phyloP scores from a whole-genome alignment of 30 jellyfish, hydroid and myxozoan species.

The Aurelia aurita complex sp. Pacific region DNA sequence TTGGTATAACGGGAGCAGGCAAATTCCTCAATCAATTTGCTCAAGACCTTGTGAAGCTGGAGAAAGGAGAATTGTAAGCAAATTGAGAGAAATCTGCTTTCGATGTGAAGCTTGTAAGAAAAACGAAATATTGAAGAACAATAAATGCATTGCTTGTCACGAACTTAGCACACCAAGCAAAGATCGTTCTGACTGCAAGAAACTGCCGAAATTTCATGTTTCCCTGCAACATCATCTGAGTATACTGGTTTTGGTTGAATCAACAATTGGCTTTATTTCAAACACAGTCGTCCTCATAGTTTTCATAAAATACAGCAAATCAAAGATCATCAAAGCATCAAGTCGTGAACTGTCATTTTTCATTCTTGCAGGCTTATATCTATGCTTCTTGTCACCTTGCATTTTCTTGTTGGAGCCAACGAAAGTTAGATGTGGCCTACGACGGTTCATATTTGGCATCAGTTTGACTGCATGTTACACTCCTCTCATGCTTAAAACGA shows the following conservation, averaged over 20 bases:
- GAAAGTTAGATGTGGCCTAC: conserved; percentile 51
- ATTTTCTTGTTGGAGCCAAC: conserved; percentile 53
- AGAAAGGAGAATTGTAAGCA: background rate
- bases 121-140: conserved; percentile 24
- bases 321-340: conserved; percentile 57
- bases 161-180: conserved; percentile 18
- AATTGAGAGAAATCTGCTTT: conserved; percentile 25
- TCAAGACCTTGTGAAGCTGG: conserved; percentile 47
- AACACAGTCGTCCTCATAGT: conserved; percentile 29
- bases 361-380: conserved; percentile 49
- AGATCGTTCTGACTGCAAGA: conserved; percentile 6
- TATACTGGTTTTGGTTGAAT: conserved; percentile 14
- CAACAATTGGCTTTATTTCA: conserved; percentile 25
- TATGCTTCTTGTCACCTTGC: conserved; percentile 62
- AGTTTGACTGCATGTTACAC: conserved; percentile 78
- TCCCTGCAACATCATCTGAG: background rate
- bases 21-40: conserved; percentile 13
- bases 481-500: conserved; percentile 76
- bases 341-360: conserved; percentile 58
- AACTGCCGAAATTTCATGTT: conserved; percentile 13
- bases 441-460: conserved; percentile 73
- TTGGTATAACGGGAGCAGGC: conserved; percentile 3
- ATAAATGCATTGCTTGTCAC: conserved; percentile 29
- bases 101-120: conserved; percentile 33
- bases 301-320: conserved; percentile 31